Conservation (phyloP, 2,797 vertebrate genomes). For the Molothrus aeneus region DNA sequence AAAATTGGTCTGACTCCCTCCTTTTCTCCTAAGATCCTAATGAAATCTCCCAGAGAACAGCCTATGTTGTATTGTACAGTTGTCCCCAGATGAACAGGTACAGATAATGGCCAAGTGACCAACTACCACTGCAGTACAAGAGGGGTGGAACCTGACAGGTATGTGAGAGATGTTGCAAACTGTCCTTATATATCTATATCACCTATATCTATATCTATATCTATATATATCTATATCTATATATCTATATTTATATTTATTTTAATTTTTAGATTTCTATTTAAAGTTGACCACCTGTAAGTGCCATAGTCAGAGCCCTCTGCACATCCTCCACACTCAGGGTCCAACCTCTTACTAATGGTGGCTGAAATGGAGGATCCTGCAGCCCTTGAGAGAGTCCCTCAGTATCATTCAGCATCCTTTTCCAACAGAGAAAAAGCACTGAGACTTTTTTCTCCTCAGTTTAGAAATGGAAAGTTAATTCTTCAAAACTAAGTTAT, state of each 20-base stretch:
- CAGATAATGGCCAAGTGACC: accelerated
- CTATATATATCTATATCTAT: no score
- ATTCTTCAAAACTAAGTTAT: neutral
- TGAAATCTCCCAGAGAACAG: neutral
- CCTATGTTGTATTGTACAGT: no score
- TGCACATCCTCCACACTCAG: neutral
- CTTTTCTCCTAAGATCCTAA: neutral
- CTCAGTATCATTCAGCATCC: neutral
- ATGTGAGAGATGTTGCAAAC: neutral
- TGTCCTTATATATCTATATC: neutral
- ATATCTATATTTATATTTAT: neutral
- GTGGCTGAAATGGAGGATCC: neutral
- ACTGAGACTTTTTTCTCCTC: neutral
- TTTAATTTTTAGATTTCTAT: neutral
- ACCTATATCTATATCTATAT: neutral
- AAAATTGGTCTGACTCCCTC: neutral
- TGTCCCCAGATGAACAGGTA: neutral
- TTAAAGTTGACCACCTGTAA: neutral
- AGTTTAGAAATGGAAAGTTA: neutral
- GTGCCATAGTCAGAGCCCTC: neutral
- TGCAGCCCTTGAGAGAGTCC: neutral
- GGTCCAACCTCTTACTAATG: neutral
- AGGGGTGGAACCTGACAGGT: neutral
- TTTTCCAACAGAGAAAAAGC: neutral
- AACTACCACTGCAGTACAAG: neutral